Base-by-base conservation (phyloP, 2,113 vertebrate genomes). In the Ictalurus furcatus region DNA sequence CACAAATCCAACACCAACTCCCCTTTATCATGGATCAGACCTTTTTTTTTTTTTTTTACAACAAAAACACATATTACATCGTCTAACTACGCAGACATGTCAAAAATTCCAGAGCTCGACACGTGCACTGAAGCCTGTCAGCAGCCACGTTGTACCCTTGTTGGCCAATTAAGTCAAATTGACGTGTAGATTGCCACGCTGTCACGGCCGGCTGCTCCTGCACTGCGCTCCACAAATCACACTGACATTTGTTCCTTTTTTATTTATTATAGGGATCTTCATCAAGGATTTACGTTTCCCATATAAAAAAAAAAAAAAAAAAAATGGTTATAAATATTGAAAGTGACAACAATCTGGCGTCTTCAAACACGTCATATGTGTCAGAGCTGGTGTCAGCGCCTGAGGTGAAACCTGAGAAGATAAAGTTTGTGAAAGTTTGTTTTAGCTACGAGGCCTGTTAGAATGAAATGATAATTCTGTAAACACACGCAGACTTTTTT, bases 91-190 rank as follows among this genome's bases (percentile, higher is more conserved):
- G 91, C 90, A 84, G 74, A 92, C 92, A 93, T 94, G 94, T 94
- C 94, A 93, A 87, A 87, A 87, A 86, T 92, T 90, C 89, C 90
- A 91, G 90, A 93, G 94, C 91, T 93, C 93, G 91, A 84, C 90
- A 88, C 86, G 83, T 92, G 91, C 89, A 90, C 90, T 30, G 89
- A 93, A 92, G 79, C 81, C 92, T 93, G 92, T 94, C 95, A 95
- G 89, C 90, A 76, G 86, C 89, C 92, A 86, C 89, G 73, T 88
- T 90, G 90, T 86, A 86, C 86, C 84, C 80, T 84, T 78, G 87
- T 92, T 92, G 90, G 93, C 94, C 94, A 95, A 95, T 96, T 96
- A 93, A 93, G 93, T 23, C 65, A 93, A 95, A 95, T 74, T 94
- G 94, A 94, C 94, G 94, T 92, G 93, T 84, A 90, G 88, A 91